Percentiles rank a stretch among this genome's conserved stretches.
Evolutionary conservation across 2,797 vertebrate genomes (phyloP).

Genomic region (Syndactyla subalaris): DNA sequence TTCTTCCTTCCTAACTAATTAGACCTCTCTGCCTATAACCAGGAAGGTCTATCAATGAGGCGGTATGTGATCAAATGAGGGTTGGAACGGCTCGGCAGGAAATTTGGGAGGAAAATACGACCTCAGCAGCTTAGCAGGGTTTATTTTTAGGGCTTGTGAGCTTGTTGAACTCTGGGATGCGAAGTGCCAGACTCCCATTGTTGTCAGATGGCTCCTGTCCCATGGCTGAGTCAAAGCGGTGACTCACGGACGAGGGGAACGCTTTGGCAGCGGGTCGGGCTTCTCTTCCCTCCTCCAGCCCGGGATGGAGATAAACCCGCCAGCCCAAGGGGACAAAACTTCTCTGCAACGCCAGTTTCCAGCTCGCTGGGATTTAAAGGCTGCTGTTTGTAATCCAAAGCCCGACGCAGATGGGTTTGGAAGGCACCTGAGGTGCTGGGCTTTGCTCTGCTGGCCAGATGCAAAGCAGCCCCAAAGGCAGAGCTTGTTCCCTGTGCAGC

Average conservation of each 20-base stretch:
- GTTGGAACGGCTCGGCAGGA: slow-evolving; percentile 39
- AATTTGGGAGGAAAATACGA: slow-evolving; percentile 58
- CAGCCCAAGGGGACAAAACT: background rate
- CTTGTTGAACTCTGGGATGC: background rate
- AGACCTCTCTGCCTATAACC: slow-evolving; percentile 26
- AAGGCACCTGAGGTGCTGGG: background rate
- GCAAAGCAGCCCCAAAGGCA: too few relatives aligned
- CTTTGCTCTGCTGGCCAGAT: too few relatives aligned
- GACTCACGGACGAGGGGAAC: background rate
- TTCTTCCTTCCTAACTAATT: slow-evolving; percentile 70
- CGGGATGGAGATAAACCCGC: background rate
- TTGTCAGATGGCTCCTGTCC: slow-evolving; percentile 45
- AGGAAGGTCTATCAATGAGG: slow-evolving; percentile 7
- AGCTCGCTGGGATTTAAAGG: background rate
- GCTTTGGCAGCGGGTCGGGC: background rate
- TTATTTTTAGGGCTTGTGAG: slow-evolving; percentile 45
- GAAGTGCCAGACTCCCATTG: background rate
- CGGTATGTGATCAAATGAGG: background rate
- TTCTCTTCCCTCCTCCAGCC: background rate
- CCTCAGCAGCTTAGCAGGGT: slow-evolving; percentile 52
- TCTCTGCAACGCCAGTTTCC: background rate
- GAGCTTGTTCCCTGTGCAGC: background rate
- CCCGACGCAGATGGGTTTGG: rapidly evolving
- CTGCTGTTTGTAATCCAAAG: background rate
- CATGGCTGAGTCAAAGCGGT: slow-evolving; percentile 3